Conservation (phyloP, 2,797 vertebrate genomes). For the Dicrostonyx torquatus region DNA sequence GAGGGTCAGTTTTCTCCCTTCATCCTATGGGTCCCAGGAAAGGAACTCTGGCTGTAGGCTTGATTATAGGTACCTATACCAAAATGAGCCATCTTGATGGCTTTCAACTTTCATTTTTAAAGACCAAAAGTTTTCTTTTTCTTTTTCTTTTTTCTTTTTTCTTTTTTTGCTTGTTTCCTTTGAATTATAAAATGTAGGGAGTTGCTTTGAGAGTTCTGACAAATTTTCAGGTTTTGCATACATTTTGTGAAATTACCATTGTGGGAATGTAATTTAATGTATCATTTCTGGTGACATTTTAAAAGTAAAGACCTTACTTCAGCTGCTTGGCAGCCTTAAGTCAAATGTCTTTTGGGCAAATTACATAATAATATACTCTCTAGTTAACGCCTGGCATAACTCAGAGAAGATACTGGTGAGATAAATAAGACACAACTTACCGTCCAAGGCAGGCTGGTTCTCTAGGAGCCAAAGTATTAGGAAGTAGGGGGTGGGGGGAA, state of each 20-base stretch:
- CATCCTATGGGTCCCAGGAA: background rate
- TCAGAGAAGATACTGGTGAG: background rate
- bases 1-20: background rate
- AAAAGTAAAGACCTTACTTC: slow-evolving; percentile 31
- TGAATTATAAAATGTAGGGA: background rate
- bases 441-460: background rate
- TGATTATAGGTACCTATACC: background rate
- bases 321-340: slow-evolving; percentile 1
- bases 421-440: background rate
- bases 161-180: slow-evolving; percentile 3
- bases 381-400: slow-evolving; percentile 18
- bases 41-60: background rate
- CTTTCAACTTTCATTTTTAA: background rate
- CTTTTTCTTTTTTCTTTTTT: too few relatives aligned
- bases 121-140: background rate
- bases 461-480: slow-evolving; percentile 6
- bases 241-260: slow-evolving; percentile 28
- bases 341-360: slow-evolving; percentile 22
- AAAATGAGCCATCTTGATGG: background rate
- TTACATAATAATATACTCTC: background rate
- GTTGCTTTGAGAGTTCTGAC: background rate
- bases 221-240: background rate
- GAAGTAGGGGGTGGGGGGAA: background rate
- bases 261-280: background rate
- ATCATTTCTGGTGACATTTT: background rate